Percentiles rank a stretch among this genome's conserved stretches.
Conservation (phyloP, 23 tunicate species). For the Trididemnum miniatum region DNA sequence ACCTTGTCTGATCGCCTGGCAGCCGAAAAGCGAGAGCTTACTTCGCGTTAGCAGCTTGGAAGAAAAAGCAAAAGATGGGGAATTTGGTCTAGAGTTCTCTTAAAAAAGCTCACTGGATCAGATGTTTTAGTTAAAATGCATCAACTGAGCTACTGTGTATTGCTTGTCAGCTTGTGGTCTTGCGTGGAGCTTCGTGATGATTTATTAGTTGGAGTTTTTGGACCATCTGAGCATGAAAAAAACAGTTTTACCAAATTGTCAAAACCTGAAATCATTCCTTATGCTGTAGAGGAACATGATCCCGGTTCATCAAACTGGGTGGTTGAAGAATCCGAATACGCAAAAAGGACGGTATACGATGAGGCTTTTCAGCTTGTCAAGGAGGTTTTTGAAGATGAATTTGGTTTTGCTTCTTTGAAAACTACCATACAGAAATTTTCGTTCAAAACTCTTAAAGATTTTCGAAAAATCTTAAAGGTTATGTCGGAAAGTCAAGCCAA, state of each 20-base stretch:
- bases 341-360: neutral
- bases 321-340: slow-evolving; percentile 1
- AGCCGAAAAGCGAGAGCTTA: too few species aligned
- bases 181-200: neutral
- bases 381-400: slow-evolving; percentile 5
- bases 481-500: neutral
- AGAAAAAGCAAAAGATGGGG: too few species aligned
- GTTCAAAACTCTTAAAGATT: neutral
- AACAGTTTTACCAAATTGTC: neutral
- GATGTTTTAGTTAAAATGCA: too few species aligned
- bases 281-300: neutral
- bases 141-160: too few species aligned
- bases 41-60: too few species aligned
- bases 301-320: slow-evolving; percentile 45
- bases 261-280: slow-evolving; percentile 9
- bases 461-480: neutral
- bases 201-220: neutral
- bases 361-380: slow-evolving; percentile 2
- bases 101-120: too few species aligned
- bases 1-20: too few species aligned
- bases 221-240: neutral
- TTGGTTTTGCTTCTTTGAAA: too few species aligned
- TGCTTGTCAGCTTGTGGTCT: neutral
- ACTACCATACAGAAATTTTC: neutral
- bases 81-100: too few species aligned